These are phyloP conservation scores for Ormia ochracea DNA, from an alignment of 2,888 invertebrate species.

Conservation along the genomic window DNA sequence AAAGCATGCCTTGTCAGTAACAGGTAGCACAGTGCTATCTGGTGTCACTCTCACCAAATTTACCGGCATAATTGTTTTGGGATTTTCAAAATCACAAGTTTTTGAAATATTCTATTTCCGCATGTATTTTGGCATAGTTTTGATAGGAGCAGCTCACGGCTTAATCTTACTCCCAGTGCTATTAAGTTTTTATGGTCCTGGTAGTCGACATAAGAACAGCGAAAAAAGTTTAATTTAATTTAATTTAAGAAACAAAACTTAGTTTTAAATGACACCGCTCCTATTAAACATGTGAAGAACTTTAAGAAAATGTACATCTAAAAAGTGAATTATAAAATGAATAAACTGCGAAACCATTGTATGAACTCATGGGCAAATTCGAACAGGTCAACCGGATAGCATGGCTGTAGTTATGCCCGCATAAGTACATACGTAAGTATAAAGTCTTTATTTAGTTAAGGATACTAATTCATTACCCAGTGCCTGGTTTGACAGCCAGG, in stretches of 20 bases:
- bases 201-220: constrained; percentile 7
- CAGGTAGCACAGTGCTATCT: constrained; percentile 94
- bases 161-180: constrained; percentile 94
- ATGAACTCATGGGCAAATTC: no score
- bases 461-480: no score
- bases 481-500: no score
- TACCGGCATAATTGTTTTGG: constrained; percentile 91
- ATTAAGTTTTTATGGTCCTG: constrained; percentile 85
- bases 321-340: no score
- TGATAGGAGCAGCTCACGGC: constrained; percentile 94
- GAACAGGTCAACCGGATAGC: no score
- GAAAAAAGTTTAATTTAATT: not conserved
- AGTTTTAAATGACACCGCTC: not conserved
- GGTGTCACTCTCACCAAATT: constrained; percentile 97
- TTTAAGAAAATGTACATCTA: no score
- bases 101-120: constrained; percentile 96
- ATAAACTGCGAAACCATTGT: no score
- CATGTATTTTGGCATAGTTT: constrained; percentile 95
- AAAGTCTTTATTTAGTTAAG: no score
- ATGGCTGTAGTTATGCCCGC: no score
- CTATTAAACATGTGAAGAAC: not conserved
- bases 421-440: no score
- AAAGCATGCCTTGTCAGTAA: constrained; percentile 84
- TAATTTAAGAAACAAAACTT: not conserved
- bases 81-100: constrained; percentile 90